Base-by-base conservation (phyloP, 2,797 vertebrate species). In the Oreonectes daqikongensis region DNA sequence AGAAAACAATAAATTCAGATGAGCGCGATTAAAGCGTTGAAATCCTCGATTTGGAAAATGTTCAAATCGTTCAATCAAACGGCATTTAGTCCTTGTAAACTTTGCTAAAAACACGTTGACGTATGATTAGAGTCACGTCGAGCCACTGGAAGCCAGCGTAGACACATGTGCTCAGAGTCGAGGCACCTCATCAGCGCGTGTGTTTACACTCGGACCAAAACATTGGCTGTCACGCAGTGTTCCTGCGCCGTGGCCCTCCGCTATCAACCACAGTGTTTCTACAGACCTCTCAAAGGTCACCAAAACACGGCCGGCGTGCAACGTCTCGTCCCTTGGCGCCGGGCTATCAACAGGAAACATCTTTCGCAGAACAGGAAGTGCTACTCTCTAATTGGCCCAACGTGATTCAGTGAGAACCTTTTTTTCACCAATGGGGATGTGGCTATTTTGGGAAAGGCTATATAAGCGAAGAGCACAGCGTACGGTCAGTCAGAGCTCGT, bases 321-420 rank as follows among this genome's bases (percentile, higher is more conserved):
- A 78, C 68, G 17, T 77, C 72, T 84, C 77, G 86, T 87, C 85
- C 80, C 84, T 83, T 66, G 70, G 79, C 81, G 72, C 59, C 85
- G 17, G 26, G 79, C 90, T 94, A 96, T 96, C 95, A 83, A 92
- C 94, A 96, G 95, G 95, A 96, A 96, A 95, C 95, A 96, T 95
- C 94, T 96, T 95, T 91, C 77, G 81, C 92, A 86, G 92, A 89
- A 90, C 93, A 94, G 95, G 95, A 96, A 96, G 93, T 86, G 38
- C 84, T 90, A 87, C 86, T 86, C 85, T 89, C 89, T 91, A 88
- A 92, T 91, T 93, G 93, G 92, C 82, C 85, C 84, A 76, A 84
- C 80, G 87, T 88, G 86, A 91, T 92, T 90, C 88, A 86, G 88
- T 90, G 87, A 93, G 91, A 89, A 88, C 73, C 0, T 83, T 79